These are phyloP conservation scores for Polypterus bichir DNA, from an alignment of 2,113 vertebrate species.

Conservation along the genomic window DNA sequence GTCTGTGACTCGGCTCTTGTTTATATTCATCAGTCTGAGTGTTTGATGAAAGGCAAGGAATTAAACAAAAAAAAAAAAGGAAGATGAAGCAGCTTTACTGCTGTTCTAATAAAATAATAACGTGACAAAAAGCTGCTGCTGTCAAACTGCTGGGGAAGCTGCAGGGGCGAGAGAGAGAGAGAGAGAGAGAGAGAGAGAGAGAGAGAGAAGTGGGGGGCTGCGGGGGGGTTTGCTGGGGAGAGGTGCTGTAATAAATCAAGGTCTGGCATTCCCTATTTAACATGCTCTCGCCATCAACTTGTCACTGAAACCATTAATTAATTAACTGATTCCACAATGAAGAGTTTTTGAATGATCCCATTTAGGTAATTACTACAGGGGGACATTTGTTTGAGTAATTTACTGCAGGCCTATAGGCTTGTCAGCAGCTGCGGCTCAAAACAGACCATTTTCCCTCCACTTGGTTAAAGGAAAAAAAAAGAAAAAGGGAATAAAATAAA, in stretches of 20 bases:
- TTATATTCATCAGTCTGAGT: no score
- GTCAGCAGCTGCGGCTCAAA: slow-evolving; percentile 49
- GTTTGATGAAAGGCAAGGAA: no score
- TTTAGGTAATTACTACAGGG: slow-evolving; percentile 95
- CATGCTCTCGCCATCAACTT: slow-evolving; percentile 87
- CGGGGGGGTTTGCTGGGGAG: slow-evolving; percentile 24
- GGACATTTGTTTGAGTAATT: slow-evolving; percentile 84
- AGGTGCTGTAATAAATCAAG: slow-evolving; percentile 84
- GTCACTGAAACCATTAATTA: slow-evolving; percentile 99
- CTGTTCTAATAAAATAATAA: no score
- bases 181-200: slow-evolving; percentile 29
- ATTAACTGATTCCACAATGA: slow-evolving; percentile 97
- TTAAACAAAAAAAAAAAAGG: no score
- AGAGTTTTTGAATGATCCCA: slow-evolving; percentile 96
- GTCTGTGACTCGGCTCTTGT: no score
- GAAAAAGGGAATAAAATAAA: background rate
- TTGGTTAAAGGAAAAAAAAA: background rate
- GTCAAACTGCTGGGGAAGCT: no score
- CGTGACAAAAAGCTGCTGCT: no score
- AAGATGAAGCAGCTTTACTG: no score
- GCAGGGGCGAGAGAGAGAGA: slow-evolving; percentile 14
- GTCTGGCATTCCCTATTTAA: slow-evolving; percentile 85
- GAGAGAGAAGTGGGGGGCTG: slow-evolving; percentile 38
- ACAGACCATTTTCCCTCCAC: slow-evolving; percentile 11
- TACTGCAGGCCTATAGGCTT: slow-evolving; percentile 43